phyloP scores from a whole-genome alignment of 2,797 vertebrate genomes.

The Pangasius sanitwongsei region DNA sequence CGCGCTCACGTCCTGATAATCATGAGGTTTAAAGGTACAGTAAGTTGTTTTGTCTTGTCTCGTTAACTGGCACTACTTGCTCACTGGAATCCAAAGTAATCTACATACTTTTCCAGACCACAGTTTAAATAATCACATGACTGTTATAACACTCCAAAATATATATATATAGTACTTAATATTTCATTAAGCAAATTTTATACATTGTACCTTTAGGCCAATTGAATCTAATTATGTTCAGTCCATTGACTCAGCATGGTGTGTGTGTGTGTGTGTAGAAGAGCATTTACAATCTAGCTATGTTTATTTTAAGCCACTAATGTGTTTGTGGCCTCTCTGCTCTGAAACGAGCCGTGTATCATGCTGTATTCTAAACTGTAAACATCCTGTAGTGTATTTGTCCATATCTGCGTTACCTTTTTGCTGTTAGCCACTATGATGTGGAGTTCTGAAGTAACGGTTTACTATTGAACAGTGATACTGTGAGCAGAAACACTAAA shows the following conservation, averaged over 20 bases:
- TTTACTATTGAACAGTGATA: constrained; percentile 58
- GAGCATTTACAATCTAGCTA: constrained; percentile 4
- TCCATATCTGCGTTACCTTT: constrained; percentile 45
- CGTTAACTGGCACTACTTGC: not conserved
- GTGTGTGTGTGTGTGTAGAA: not conserved
- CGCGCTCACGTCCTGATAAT: not conserved
- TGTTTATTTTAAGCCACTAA: constrained; percentile 2
- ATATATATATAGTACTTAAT: not conserved
- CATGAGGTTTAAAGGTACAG: constrained; percentile 11
- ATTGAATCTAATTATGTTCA: constrained; percentile 1
- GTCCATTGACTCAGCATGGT: constrained; percentile 19
- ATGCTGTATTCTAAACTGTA: constrained; percentile 24
- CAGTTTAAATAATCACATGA: not conserved
- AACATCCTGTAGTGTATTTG: constrained; percentile 30
- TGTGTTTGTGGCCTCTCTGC: not conserved
- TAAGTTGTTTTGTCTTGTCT: not conserved
- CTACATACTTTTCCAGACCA: not conserved
- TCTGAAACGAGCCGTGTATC: constrained; percentile 15
- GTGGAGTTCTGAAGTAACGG: constrained; percentile 41
- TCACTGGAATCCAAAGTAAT: not conserved
- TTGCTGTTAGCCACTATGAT: constrained; percentile 50
- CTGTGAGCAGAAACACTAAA: constrained; percentile 57
- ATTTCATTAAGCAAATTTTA: not conserved
- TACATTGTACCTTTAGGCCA: constrained; percentile 29
- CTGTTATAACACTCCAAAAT: not conserved